Evolutionary conservation across 2,797 vertebrate genomes (phyloP).

Genomic region (Notolepis coatsorum): DNA sequence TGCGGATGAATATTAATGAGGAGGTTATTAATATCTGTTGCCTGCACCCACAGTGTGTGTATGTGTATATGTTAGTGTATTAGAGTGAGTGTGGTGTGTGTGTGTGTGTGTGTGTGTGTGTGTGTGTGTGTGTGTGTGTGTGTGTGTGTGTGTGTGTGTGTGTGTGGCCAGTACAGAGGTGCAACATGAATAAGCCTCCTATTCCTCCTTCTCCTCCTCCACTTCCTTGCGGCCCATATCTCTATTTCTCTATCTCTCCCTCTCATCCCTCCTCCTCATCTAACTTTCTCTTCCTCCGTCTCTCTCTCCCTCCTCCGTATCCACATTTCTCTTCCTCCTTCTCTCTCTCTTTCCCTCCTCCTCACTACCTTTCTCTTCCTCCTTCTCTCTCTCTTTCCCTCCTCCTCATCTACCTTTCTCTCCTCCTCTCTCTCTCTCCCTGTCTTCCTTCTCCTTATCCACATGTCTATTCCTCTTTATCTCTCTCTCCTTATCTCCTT

Average conservation of each 20-base stretch:
- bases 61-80: not conserved
- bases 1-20: conserved; percentile 82
- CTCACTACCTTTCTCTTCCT: not conserved
- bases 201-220: conserved; percentile 47
- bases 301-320: no score
- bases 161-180: conserved; percentile 55
- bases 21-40: conserved; percentile 80
- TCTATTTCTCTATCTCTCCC: conserved; percentile 14
- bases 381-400: conserved; percentile 5
- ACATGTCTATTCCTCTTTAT: no score
- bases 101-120: conserved; percentile 14
- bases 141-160: conserved; percentile 18
- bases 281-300: conserved; percentile 19
- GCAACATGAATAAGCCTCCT: conserved; percentile 49
- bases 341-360: not conserved
- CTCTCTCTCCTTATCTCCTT: conserved; percentile 20
- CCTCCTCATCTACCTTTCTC: conserved; percentile 5
- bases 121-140: conserved; percentile 42
- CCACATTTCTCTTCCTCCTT: conserved; percentile 16
- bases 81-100: conserved; percentile 2
- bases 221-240: conserved; percentile 17
- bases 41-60: conserved; percentile 40
- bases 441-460: no score
- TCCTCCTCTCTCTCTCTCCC: conserved; percentile 20
- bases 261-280: not conserved